Evolutionary conservation across 2,797 vertebrate species (phyloP), one percentile per base, ranked within the genome.

Genomic region (Adelosebastes latens): DNA sequence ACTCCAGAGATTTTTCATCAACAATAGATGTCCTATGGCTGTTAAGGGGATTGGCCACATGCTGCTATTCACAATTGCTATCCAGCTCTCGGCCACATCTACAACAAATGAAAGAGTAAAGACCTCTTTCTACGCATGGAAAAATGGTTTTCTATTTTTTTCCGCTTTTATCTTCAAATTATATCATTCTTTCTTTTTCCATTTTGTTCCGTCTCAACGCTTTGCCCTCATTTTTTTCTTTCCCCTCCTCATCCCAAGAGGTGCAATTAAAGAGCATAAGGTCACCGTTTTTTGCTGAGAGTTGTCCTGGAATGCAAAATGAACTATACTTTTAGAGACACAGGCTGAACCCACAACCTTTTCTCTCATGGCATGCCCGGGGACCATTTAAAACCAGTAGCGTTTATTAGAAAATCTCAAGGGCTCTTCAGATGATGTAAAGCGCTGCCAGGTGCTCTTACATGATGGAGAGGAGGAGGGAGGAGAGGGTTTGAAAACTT

Each of bases 251-350:
- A 72, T 87, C 91, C 82, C 93, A 52, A 69, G 91, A 89, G 94
- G 85, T 81, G 78, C 89, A 89, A 87, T 94, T 93, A 93, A 85
- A 88, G 85, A 89, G 85, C 84, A 87, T 64, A 71, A 87, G 93
- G 88, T 92, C 86, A 86, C 31, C 13, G 7, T 24, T 75, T 69
- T 87, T 78, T 70, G 65, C 75, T 32, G 70, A 77, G 79, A 75
- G 64, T 77, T 86, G 71, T 92, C 74, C 85, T 88, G 73, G 84
- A 91, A 94, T 93, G 59, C 83, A 84, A 79, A 92, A 82, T 77
- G 75, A 88, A 75, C 78, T 32, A 42, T 42, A 36, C 79, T 75
- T 79, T 49, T n/a, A 79, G 69, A 3, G 27, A 82, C 74, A 73
- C 34, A 32, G 70, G 29, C 76, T 81, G 72, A 87, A 89, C 82